Evolutionary conservation across 2,113 vertebrate species (phyloP), one percentile per base, ranked within the genome.

Genomic region (Osmerus mordax): DNA sequence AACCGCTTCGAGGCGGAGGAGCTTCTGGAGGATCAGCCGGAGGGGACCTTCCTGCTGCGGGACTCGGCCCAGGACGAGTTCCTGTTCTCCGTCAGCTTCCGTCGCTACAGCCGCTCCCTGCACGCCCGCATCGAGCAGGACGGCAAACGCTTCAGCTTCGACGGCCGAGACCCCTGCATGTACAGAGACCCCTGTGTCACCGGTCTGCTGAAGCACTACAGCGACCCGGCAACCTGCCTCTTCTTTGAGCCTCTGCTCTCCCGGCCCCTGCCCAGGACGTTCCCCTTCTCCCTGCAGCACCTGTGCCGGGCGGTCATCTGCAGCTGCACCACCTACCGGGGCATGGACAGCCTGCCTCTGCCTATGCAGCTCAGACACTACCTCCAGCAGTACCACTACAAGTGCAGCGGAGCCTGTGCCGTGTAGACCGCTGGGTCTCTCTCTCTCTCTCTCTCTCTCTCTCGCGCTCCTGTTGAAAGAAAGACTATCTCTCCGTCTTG

Each of bases 51-150:
- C 78, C 89, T 99, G 78, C 89, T 99, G 16, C 81, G 97, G 21
- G 97, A 99, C 83, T 98, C 97, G 7, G 97, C 97, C 67, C 97
- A 99, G 76, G 96, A 98, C 6, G 95, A 98, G 79, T 98, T 96
- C 80, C 92, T 99, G 72, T 99, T 98, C 84, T 99, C 97, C 0
- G 97, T 99, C 74, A 99, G 97, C 89, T 99, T 99, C 78, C 92
- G 97, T 3, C 96, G 96, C 74, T 99, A 97, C 84, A 97, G 97
- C 56, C 97, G 97, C 36, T 99, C 97, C 51, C 94, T 98, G 74
- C 97, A 98, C 0, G 96, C 97, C 0, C 94, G 97, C 81, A 98
- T 98, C 53, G 97, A 99, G 89, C 97, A 99, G 81, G 97, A 94
- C 76, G 96, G 95, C 59, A 96, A 96, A 83, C 96, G 96, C 66